Evolutionary conservation across 2,113 vertebrate species (phyloP), one percentile per base, ranked within the genome.

Genomic region (Callipepla californica): DNA sequence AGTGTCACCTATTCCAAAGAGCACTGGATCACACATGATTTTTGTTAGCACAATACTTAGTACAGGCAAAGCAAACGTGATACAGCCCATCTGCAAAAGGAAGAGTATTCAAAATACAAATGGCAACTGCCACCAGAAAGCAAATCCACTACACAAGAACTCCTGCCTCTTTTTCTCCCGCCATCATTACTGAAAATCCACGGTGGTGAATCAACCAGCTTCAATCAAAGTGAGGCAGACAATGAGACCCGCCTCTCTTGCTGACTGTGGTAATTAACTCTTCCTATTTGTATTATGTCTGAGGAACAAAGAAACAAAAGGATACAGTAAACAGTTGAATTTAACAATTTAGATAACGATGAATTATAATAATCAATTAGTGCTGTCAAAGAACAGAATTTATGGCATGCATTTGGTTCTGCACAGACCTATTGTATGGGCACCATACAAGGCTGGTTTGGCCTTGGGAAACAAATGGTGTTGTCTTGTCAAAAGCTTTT

Each of bases 231-330:
- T 22, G 50, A 92, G 67, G 30, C n/a, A 87, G 44, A 65, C 82
- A 93, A 95, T 93, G 72, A 92, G 89, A 94, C 86, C 58, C 1
- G 15, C 30, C 87, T 85, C 81, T 89, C 61, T 83, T 93, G 84
- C 58, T 59, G 51, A 50, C 85, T 36, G 66, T 92, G 93, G 93
- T 96, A 97, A 97, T 95, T 98, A 97, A 96, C 75, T 96, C 96
- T 94, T 96, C 58, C 87, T 51, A n/a, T 80, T 80, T 95, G 69
- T 80, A 91, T 93, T 89, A 89, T 89, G 81, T 53, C 70, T n/a
- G 68, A 85, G 38, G 73, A 85, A 91, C 77, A 91, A 88, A 89
- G 87, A 94, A 88, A 90, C 65, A 94, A 85, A 80, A 91, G 48
- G 51, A 75, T 53, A 69, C 0, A 3, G 48, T 77, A 85, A 96